phyloP scores from a whole-genome alignment of 1,140 invertebrate species.

The Plectus sambesii region DNA sequence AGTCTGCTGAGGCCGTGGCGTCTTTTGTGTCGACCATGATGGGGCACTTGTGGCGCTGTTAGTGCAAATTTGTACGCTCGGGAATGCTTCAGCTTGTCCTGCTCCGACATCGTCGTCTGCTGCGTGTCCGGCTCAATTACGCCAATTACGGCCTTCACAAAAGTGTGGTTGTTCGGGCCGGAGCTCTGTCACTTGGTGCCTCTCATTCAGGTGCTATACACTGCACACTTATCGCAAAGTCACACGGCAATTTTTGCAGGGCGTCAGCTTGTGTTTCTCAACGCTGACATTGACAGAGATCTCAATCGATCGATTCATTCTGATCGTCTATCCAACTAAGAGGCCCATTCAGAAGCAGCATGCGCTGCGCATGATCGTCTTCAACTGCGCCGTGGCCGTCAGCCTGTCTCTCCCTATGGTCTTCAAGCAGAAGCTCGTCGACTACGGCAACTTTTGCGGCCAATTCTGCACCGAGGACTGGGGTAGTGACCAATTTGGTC shows the following conservation, averaged over 20 bases:
- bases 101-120: constrained; percentile 24
- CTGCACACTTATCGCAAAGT: not conserved
- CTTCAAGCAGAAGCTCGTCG: constrained; percentile 20
- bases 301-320: constrained; percentile 68
- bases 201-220: constrained; percentile 59
- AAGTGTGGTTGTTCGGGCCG: constrained; percentile 74
- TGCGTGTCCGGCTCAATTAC: constrained; percentile 27
- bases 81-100: too few relatives aligned
- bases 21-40: too few relatives aligned
- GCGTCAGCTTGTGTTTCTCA: constrained; percentile 50
- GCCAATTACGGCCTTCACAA: constrained; percentile 24
- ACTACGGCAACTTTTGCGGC: constrained; percentile 23
- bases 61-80: too few relatives aligned
- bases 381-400: constrained; percentile 16
- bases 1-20: too few relatives aligned
- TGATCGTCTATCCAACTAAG: constrained; percentile 26
- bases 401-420: constrained; percentile 19
- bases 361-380: constrained; percentile 20
- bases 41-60: too few relatives aligned
- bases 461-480: constrained; percentile 25
- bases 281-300: constrained; percentile 90
- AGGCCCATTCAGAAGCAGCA: constrained; percentile 22
- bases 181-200: constrained; percentile 80
- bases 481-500: constrained; percentile 14
- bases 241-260: constrained; percentile 22